phyloP scores from a whole-genome alignment of 2,797 vertebrate genomes.

The Cossypha caffra region DNA sequence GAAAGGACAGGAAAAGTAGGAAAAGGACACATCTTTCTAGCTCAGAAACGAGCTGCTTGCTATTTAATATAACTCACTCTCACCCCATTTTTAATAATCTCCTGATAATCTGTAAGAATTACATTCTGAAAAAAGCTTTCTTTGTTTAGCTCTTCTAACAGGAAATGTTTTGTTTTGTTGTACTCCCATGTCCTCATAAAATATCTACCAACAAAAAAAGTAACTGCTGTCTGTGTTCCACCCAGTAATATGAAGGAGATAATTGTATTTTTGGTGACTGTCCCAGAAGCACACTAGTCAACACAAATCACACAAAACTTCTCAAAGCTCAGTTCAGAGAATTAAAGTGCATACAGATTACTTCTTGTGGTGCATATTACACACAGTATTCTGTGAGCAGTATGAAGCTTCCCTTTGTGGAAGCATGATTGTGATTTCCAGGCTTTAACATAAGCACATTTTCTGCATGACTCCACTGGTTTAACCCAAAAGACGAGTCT shows the following conservation, averaged over 20 bases:
- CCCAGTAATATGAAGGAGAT: neutral
- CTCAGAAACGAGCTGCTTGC: neutral
- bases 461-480: neutral
- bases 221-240: neutral
- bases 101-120: neutral
- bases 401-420: neutral
- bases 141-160: neutral
- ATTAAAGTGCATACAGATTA: neutral
- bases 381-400: neutral
- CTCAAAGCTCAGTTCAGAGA: neutral
- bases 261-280: neutral
- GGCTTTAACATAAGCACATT: neutral
- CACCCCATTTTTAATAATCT: neutral
- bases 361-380: neutral
- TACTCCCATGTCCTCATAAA: neutral
- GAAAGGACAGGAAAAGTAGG: neutral
- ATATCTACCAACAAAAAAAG: neutral
- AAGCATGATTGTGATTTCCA: neutral
- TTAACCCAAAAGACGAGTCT: neutral
- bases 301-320: neutral
- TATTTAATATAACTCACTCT: neutral
- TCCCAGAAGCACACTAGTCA: neutral
- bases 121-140: neutral
- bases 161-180: neutral
- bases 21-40: neutral